Evolutionary conservation across 2,113 vertebrate species (phyloP).

Genomic region (Tachycineta bicolor): DNA sequence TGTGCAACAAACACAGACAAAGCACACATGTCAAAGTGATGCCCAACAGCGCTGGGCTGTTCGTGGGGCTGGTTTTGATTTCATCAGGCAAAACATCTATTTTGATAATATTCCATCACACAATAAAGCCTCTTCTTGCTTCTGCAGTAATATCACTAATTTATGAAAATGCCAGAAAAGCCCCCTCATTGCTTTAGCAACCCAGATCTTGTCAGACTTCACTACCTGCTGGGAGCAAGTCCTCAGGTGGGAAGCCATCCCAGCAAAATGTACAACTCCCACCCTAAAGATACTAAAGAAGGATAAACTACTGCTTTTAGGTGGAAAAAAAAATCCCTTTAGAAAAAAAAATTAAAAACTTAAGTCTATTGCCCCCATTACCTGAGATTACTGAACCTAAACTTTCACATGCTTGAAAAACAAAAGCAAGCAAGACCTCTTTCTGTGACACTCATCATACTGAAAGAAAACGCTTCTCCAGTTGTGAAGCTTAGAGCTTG

Average conservation of each 20-base stretch:
- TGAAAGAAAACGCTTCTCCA: not conserved
- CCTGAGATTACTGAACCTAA: not conserved
- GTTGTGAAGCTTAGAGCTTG: not conserved
- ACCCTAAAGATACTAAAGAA: not conserved
- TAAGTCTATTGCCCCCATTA: not conserved
- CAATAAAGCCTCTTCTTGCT: not conserved
- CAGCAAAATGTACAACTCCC: not conserved
- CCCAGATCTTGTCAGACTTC: not conserved
- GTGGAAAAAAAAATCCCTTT: not conserved
- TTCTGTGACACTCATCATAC: rapidly evolving
- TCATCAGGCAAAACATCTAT: not conserved
- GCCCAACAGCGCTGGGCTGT: rapidly evolving
- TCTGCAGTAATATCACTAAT: rapidly evolving
- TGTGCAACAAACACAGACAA: not conserved
- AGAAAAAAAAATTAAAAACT: not conserved
- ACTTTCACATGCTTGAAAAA: not conserved
- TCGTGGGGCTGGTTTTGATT: not conserved
- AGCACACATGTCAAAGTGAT: not conserved
- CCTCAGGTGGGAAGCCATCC: not conserved
- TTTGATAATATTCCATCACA: not conserved
- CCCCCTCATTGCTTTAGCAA: not conserved
- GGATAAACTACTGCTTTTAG: not conserved
- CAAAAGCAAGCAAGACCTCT: not conserved
- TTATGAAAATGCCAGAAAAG: not conserved
- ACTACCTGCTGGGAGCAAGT: not conserved